Evolutionary conservation across 2,888 invertebrate genomes (phyloP), one percentile per base, ranked within the genome.

Genomic region (Ectobius pallidus): DNA sequence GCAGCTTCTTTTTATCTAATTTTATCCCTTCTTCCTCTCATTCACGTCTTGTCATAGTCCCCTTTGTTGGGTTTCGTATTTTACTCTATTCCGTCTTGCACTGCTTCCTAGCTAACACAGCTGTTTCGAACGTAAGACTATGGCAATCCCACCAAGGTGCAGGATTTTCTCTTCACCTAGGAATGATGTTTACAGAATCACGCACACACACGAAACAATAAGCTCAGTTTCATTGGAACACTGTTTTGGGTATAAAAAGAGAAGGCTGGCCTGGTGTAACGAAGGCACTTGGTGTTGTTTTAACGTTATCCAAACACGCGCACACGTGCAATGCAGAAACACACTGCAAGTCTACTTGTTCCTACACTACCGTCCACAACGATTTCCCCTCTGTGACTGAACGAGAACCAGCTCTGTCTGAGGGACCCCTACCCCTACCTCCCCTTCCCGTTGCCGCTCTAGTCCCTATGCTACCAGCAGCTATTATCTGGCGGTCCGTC

Each of bases 401-500:
- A 58, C 25, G n/a, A 58, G n/a, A 58, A 9, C 27, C 58, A 58
- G 58, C 58, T n/a, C 30, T 16, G 58, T 27, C 55, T 58, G 30
- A 58, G 58, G 58, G 46, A 25, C 14, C 39, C 65, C 20, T 11
- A 14, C 39, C n/a, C 46, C 16, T 46, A 11, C 44, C 30, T 27
- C 20, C 52, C 32, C 44, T 20, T 18, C n/a, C 44, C 67, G 7
- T 7, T 14, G 20, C n/a, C 46, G 14, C 67, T 20, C 67, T n/a
- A n/a, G 30, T 34, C 25, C 9, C 52, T 42, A 52, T 18, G 34
- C 70, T 52, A 61, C 62, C 44, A 42, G 22, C 22, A 44, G 69
- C 71, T 71, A 74, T 74, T 71, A 74, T 71, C 71, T 71, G 71
- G 71, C 70, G 34, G 62, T 27, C 68, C 62, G 49, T 27, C 63